Percentiles rank a stretch among this genome's conserved stretches.
phyloP scores from a whole-genome alignment of 2,888 invertebrate genomes.

The Boloria selene region DNA sequence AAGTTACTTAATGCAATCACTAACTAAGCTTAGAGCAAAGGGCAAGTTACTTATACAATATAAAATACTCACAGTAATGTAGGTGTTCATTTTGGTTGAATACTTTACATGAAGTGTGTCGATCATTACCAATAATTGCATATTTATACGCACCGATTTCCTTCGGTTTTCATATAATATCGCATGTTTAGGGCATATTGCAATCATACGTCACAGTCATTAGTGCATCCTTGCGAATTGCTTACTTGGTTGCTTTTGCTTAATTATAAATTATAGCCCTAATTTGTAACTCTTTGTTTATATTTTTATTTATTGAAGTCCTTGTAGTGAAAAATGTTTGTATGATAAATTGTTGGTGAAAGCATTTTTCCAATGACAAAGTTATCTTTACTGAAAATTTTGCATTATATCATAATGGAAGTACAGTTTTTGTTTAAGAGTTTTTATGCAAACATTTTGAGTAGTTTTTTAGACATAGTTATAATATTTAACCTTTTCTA shows the following conservation, averaged over 20 bases:
- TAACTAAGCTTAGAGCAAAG: no score
- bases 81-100: constrained; percentile 25
- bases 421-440: no score
- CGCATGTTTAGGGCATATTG: constrained; percentile 7
- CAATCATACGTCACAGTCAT: constrained; percentile 11
- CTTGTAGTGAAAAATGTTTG: not conserved
- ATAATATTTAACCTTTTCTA: no score
- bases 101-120: constrained; percentile 23
- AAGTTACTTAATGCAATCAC: no score
- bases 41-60: not conserved
- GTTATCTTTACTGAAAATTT: no score
- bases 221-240: constrained; percentile 17
- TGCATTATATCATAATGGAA: no score
- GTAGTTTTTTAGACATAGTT: no score
- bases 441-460: no score
- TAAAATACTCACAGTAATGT: constrained; percentile 22
- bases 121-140: constrained; percentile 9
- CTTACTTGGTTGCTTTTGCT: not conserved
- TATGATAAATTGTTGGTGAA: no score
- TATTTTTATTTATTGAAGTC: not conserved
- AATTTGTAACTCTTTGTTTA: not conserved
- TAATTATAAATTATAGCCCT: constrained; percentile 3
- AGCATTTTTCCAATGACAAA: no score
- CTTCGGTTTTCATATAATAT: constrained; percentile 19
- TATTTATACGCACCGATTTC: constrained; percentile 24